A percentile compares a stretch with the other conserved stretches of the same genome.
phyloP scores from a whole-genome alignment of 2,888 invertebrate genomes.

The Macrosoma leucophasiata region DNA sequence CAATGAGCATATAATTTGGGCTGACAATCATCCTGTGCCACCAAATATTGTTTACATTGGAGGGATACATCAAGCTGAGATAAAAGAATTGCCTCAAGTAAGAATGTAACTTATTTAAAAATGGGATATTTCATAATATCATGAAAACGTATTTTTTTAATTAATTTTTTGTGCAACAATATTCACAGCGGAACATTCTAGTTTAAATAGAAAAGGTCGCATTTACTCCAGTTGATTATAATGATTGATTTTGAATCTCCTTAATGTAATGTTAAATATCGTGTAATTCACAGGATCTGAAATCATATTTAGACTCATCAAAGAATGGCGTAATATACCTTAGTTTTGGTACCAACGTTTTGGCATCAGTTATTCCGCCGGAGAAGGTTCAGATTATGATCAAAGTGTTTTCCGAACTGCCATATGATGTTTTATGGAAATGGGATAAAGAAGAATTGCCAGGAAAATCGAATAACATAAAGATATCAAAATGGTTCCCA shows the following conservation, averaged over 20 bases:
- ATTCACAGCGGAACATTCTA: background rate
- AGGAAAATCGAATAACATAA: constrained; percentile 33
- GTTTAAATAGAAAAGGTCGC: background rate
- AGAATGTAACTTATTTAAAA: background rate
- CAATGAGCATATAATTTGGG: constrained; percentile 44
- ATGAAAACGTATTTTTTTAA: background rate
- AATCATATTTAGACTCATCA: constrained; percentile 43
- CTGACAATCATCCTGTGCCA: constrained; percentile 36
- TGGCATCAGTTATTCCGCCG: constrained; percentile 26
- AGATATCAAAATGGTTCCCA: constrained; percentile 42
- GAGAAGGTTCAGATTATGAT: constrained; percentile 34
- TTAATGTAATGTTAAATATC: too few relatives aligned
- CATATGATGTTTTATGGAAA: constrained; percentile 51
- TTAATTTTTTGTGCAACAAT: background rate
- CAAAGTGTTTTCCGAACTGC: constrained; percentile 41
- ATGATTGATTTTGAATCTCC: background rate
- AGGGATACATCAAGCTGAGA: constrained; percentile 38
- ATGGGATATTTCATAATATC: too few relatives aligned
- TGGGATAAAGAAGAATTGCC: constrained; percentile 43
- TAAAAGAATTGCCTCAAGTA: constrained; percentile 40
- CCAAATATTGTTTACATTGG: constrained; percentile 45
- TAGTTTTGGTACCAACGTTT: constrained; percentile 43
- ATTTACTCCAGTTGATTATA: background rate
- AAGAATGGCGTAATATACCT: constrained; percentile 44
- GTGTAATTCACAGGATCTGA: constrained; percentile 41